Conservation (phyloP, 2,113 vertebrate species). For the Tachysurus fulvidraco region DNA sequence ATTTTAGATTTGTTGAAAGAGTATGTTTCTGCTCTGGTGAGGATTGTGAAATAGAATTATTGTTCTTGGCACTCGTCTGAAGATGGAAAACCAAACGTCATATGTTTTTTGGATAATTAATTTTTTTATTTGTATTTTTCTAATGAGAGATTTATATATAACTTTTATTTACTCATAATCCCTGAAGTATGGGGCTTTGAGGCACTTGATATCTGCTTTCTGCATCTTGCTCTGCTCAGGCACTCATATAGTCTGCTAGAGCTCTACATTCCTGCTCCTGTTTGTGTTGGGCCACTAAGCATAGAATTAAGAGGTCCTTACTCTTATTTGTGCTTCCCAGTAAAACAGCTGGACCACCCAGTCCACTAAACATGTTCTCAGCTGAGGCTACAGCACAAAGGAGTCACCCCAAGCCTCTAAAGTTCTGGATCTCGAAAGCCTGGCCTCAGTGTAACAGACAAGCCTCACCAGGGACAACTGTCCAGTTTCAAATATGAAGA, state of each 20-base stretch:
- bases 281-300: conserved; percentile 52
- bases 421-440: conserved; percentile 30
- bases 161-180: conserved; percentile 51
- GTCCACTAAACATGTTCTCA: conserved; percentile 41
- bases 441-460: neutral
- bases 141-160: conserved; percentile 44
- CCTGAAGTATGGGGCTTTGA: conserved; percentile 39
- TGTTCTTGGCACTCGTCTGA: conserved; percentile 54
- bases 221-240: conserved; percentile 35
- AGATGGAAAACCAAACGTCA: conserved; percentile 55
- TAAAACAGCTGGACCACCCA: conserved; percentile 52
- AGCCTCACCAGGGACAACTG: neutral
- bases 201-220: conserved; percentile 47
- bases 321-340: conserved; percentile 48
- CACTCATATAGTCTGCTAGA: conserved; percentile 36
- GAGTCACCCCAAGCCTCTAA: conserved; percentile 18
- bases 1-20: conserved; percentile 57
- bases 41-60: conserved; percentile 60
- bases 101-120: conserved; percentile 53
- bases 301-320: conserved; percentile 32
- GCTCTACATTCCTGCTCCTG: conserved; percentile 48
- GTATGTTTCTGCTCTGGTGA: conserved; percentile 60
- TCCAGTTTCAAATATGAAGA: conserved; percentile 31
- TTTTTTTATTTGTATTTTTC: conserved; percentile 28
- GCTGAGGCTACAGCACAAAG: conserved; percentile 13